Percentiles rank a stretch among this genome's conserved stretches.
phyloP scores from a whole-genome alignment of 2,888 invertebrate species.

The Bunonema sp. region DNA sequence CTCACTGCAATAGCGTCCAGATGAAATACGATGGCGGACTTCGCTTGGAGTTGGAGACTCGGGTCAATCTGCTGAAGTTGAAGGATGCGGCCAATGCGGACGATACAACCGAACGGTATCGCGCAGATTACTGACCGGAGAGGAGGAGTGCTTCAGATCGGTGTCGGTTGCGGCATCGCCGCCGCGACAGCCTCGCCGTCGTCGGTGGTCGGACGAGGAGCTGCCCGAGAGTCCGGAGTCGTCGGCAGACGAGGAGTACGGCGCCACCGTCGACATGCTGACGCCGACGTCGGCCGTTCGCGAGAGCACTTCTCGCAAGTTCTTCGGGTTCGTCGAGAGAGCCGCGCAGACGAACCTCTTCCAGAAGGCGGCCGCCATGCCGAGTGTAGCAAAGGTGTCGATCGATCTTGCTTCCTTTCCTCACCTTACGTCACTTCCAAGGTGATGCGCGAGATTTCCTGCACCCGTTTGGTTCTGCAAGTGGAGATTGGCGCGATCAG shows the following conservation, averaged over 20 bases:
- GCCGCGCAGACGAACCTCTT: conserved; percentile 72
- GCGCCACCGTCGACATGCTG: no score
- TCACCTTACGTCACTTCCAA: conserved; percentile 40
- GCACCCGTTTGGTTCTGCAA: conserved; percentile 68
- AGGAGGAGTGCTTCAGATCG: no score
- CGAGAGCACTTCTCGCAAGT: conserved; percentile 52
- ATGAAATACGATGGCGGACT: conserved; percentile 54
- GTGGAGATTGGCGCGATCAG: conserved; percentile 66
- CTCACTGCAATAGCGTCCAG: conserved; percentile 5
- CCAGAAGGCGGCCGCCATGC: conserved; percentile 65
- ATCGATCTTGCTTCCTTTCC: no score
- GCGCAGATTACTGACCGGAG: no score
- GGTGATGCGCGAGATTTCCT: conserved; percentile 73
- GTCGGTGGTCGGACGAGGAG: conserved; percentile 22
- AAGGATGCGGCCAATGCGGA: conserved; percentile 15
- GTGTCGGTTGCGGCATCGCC: no score
- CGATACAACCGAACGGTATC: no score
- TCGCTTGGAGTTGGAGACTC: conserved; percentile 69
- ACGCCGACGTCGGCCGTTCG: no score
- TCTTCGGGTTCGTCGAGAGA: conserved; percentile 67
- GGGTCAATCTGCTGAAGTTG: conserved; percentile 66
- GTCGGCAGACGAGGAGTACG: conserved; percentile 4
- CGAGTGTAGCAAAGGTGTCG: conserved; percentile 19
- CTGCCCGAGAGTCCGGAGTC: conserved; percentile 9
- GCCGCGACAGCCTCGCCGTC: no score